Percentiles rank a stretch among this genome's conserved stretches.
These are phyloP conservation scores for Pomatostomus ruficeps DNA, from an alignment of 2,113 vertebrate species.

Conservation along the genomic window DNA sequence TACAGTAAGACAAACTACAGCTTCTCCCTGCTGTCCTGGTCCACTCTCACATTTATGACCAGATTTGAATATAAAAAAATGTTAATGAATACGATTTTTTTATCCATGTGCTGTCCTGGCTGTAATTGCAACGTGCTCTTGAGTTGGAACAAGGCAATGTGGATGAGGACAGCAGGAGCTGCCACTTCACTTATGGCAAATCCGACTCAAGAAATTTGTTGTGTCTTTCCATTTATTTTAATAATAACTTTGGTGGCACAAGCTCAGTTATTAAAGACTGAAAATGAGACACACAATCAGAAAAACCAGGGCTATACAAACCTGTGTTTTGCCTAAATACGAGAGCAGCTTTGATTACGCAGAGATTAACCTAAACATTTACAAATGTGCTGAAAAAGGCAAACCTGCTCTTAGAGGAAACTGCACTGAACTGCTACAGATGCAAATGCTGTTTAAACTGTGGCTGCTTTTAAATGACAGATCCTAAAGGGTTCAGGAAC, in stretches of 20 bases:
- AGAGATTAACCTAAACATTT: background rate
- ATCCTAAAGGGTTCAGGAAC: background rate
- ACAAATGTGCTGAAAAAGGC: background rate
- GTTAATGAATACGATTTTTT: background rate
- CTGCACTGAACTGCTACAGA: background rate
- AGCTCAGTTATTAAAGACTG: background rate
- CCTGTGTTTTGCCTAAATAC: background rate
- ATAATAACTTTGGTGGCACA: background rate
- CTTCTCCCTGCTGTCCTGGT: background rate
- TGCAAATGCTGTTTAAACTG: background rate
- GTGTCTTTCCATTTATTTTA: background rate
- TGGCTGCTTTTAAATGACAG: background rate
- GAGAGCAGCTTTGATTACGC: background rate
- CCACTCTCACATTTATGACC: background rate
- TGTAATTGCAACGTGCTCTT: background rate
- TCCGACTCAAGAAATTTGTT: background rate
- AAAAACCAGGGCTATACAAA: background rate
- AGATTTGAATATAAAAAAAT: background rate
- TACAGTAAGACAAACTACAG: background rate
- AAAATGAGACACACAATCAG: background rate
- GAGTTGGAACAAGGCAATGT: accelerated
- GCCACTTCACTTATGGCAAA: background rate
- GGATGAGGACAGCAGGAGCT: background rate
- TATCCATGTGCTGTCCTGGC: background rate
- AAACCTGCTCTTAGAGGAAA: background rate